phyloP scores from a whole-genome alignment of 2,888 invertebrate genomes.

The Napeogenes sylphis region DNA sequence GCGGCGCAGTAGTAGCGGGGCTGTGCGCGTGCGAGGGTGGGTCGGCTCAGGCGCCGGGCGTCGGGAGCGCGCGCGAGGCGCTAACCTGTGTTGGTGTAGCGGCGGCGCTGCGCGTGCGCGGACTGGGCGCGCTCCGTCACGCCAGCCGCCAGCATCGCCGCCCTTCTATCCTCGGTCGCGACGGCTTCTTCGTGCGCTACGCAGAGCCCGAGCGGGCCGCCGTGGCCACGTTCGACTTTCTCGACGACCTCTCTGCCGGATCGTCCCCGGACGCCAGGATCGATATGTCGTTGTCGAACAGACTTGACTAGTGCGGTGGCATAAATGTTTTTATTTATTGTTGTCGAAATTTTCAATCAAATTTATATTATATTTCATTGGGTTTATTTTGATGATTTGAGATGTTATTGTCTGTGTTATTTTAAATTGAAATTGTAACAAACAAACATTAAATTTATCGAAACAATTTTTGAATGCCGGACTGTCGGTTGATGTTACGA shows the following conservation, averaged over 20 bases:
- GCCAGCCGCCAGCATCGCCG: slow-evolving; percentile 64
- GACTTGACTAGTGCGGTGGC: slow-evolving; percentile 3
- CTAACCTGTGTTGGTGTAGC: slow-evolving; percentile 68
- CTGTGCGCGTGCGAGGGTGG: slow-evolving; percentile 34
- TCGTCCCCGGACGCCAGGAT: slow-evolving; percentile 70
- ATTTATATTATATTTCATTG: too few species aligned
- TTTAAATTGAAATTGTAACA: too few species aligned
- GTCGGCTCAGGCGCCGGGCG: slow-evolving; percentile 41
- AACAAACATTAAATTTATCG: background rate
- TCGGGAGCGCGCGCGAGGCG: slow-evolving; percentile 59
- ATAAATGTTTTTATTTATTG: background rate
- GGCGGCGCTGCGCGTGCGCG: slow-evolving; percentile 78
- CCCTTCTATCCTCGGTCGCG: slow-evolving; percentile 86
- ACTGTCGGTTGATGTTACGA: background rate
- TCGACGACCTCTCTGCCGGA: slow-evolving; percentile 80
- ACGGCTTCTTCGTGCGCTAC: slow-evolving; percentile 87
- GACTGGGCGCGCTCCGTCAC: slow-evolving; percentile 75
- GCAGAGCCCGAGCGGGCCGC: slow-evolving; percentile 87
- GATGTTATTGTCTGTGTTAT: too few species aligned
- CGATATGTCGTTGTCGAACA: slow-evolving; percentile 44
- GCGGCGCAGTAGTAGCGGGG: slow-evolving; percentile 33
- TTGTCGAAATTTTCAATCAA: too few species aligned
- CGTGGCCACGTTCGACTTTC: slow-evolving; percentile 88
- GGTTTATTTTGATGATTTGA: too few species aligned
- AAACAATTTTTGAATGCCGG: background rate